These are phyloP conservation scores for Urosaurus nigricauda DNA, from an alignment of 2,797 vertebrate species.

Conservation along the genomic window DNA sequence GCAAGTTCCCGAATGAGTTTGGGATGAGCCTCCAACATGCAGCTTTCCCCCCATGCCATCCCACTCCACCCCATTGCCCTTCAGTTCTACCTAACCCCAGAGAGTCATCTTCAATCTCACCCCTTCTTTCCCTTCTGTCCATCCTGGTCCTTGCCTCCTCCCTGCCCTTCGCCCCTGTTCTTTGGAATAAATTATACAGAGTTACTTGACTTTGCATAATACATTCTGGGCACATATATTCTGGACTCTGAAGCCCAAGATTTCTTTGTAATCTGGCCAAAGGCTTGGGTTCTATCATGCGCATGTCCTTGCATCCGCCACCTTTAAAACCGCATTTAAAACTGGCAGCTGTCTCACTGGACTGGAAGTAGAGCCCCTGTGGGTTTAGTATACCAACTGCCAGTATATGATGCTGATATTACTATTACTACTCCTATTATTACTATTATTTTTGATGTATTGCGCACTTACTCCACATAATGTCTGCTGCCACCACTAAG, in stretches of 20 bases:
- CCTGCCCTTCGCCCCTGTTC: background rate
- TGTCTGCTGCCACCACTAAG: no score
- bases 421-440: background rate
- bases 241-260: background rate
- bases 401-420: background rate
- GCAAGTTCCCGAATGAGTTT: background rate
- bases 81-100: no score
- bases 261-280: background rate
- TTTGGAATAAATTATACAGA: constrained; percentile 4
- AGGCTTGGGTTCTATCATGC: background rate
- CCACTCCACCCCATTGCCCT: fast-evolving
- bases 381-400: background rate
- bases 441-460: background rate
- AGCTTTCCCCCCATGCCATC: background rate
- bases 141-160: background rate
- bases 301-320: background rate
- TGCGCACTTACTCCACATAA: background rate
- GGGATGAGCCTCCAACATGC: background rate
- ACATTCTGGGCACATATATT: background rate
- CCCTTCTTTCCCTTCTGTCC: background rate
- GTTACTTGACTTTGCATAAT: background rate
- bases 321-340: background rate
- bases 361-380: background rate
- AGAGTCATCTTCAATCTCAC: no score
- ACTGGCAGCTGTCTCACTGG: fast-evolving